Evolutionary conservation across 2,797 vertebrate genomes (phyloP), one percentile per base, ranked within the genome.

Genomic region (Halcyon leucocephala): DNA sequence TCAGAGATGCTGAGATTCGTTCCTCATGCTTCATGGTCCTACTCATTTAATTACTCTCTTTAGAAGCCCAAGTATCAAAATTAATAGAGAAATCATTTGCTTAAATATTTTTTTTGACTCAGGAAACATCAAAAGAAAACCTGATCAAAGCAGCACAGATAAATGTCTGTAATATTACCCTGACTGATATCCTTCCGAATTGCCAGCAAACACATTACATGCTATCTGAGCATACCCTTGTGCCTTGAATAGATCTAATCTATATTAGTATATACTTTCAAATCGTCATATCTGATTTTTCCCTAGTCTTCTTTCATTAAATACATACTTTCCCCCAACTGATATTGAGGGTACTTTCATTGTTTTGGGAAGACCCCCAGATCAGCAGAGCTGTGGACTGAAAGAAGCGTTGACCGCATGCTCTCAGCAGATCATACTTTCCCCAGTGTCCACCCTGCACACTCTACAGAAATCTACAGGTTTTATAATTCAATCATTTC

Each of bases 111-210:
- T 42, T 62, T 29, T 72, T 70, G 29, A 78, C 52, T 78, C 19
- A 5, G 49, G 22, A 90, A 90, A 81, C 66, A 88, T 96, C 82
- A 95, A 86, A 95, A 89, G 85, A 86, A 96, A 93, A 49, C 73
- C 49, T 37, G 80, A 96, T 96, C 66, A 97, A 95, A 96, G 91
- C 82, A 79, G 73, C 64, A 89, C 14, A 83, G 80, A 79, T 86
- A 94, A 94, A 88, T 79, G 72, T 31, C 70, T 73, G 51, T 90
- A 86, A 92, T 94, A 77, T 49, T 86, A 73, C 35, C 58, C 44
- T 90, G 73, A 90, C 52, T 72, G 80, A 93, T 93, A 70, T 95
- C 67, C 64, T 79, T 81, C 94, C 89, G 87, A 82, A 94, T 81
- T 6, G 7, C 66, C 82, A 79, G 78, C 51, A 44, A 9, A 41